Evolutionary conservation across 2,797 vertebrate genomes (phyloP).

Genomic region (Xenops minutus): DNA sequence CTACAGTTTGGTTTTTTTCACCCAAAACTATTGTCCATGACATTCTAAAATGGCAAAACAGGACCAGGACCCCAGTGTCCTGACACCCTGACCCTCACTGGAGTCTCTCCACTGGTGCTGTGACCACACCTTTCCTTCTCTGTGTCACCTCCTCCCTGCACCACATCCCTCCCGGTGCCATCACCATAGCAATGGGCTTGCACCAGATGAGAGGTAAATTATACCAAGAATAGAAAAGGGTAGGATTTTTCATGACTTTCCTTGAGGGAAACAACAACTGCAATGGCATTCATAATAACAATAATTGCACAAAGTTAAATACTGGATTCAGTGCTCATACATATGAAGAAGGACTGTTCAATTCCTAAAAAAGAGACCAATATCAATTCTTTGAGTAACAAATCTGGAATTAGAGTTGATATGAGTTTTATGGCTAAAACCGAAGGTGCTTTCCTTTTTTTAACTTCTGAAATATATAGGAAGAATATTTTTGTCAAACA

Average conservation of each 20-base stretch:
- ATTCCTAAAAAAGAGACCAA: neutral
- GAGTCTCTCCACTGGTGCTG: accelerated
- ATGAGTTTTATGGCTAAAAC: neutral
- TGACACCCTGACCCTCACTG: neutral
- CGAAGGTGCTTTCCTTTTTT: neutral
- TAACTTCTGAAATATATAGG: neutral
- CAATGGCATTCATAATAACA: neutral
- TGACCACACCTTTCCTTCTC: neutral
- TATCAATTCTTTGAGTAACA: neutral
- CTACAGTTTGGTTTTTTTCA: neutral
- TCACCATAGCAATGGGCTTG: neutral
- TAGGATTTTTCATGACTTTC: neutral
- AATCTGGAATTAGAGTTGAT: neutral
- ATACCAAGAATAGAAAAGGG: neutral
- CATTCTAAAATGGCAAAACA: neutral
- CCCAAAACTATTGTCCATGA: neutral
- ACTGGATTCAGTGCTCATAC: neutral
- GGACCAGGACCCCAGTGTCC: neutral
- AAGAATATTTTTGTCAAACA: neutral
- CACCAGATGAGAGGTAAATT: neutral
- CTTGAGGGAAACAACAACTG: neutral
- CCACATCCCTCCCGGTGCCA: neutral
- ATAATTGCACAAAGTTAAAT: neutral
- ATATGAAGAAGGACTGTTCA: neutral
- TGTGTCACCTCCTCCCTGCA: neutral